Percentiles rank a stretch among this genome's conserved stretches.
These are phyloP conservation scores for Sciurus vulgaris DNA, from an alignment of 2,797 vertebrate genomes.

Conservation along the genomic window DNA sequence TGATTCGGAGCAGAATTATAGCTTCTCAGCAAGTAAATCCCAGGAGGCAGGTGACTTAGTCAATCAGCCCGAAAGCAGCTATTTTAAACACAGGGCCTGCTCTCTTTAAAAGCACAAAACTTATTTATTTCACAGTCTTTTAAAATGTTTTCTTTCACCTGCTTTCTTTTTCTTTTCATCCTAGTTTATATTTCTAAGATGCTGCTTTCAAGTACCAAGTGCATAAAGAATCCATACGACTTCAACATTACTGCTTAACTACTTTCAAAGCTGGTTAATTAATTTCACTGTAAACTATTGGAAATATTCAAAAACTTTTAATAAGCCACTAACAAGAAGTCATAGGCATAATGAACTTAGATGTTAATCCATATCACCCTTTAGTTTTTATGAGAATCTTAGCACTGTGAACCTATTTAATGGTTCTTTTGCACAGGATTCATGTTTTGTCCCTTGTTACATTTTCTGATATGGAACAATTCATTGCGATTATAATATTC, in stretches of 20 bases:
- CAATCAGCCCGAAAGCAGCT: background rate
- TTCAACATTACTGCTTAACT: background rate
- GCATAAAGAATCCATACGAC: background rate
- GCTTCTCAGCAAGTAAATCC: background rate
- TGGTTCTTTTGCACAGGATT: background rate
- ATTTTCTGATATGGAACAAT: background rate
- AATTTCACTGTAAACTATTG: background rate
- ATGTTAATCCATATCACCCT: background rate
- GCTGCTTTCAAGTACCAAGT: background rate
- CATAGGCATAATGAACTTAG: background rate
- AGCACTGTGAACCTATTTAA: background rate
- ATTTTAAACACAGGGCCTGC: background rate
- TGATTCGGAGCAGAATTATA: constrained; percentile 39
- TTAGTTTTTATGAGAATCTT: background rate
- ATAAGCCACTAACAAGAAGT: background rate
- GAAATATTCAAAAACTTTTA: background rate
- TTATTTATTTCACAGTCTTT: background rate
- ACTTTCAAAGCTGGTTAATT: background rate
- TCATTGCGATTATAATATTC: background rate
- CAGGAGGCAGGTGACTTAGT: constrained; percentile 13
- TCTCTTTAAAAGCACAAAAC: background rate
- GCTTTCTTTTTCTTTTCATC: background rate
- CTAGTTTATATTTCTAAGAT: background rate
- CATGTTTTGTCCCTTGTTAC: background rate
- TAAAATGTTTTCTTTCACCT: background rate